phyloP scores from a whole-genome alignment of 2,888 invertebrate species.

The Augochlorella aurata region DNA sequence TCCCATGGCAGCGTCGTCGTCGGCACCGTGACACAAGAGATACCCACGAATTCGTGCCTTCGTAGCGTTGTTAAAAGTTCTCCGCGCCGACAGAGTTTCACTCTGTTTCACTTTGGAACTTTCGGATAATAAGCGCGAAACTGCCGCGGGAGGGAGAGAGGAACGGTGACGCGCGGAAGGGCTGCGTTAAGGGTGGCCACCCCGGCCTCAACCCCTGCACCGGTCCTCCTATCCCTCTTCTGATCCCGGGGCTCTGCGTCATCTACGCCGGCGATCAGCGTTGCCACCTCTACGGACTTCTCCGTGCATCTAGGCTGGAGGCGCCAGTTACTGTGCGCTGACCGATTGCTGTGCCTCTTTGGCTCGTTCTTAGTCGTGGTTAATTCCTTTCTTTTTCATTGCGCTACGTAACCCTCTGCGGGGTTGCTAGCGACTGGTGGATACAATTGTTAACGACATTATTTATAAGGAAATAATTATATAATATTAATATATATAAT shows the following conservation, averaged over 20 bases:
- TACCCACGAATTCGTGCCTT: slow-evolving; percentile 70
- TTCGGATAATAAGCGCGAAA: slow-evolving; percentile 66
- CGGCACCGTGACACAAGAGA: slow-evolving; percentile 42
- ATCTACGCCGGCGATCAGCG: slow-evolving; percentile 54
- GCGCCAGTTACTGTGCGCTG: too few species aligned
- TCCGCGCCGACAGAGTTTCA: slow-evolving; percentile 55
- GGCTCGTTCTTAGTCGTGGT: too few species aligned
- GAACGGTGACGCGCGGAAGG: slow-evolving; percentile 22
- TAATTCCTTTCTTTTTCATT: too few species aligned
- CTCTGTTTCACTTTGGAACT: slow-evolving; percentile 64
- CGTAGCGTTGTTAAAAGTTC: slow-evolving; percentile 72
- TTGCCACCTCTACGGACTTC: too few species aligned
- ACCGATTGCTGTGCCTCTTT: too few species aligned
- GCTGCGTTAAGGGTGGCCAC: slow-evolving; percentile 11
- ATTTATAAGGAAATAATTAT: too few species aligned
- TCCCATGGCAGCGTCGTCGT: background rate
- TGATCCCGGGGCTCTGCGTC: slow-evolving; percentile 23
- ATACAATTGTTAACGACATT: too few species aligned
- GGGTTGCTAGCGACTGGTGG: too few species aligned
- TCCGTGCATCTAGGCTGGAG: too few species aligned
- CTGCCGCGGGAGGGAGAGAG: slow-evolving; percentile 11
- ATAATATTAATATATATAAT: too few species aligned
- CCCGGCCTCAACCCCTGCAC: background rate
- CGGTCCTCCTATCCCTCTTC: background rate
- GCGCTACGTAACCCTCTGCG: too few species aligned